Base-by-base conservation (phyloP, 2,797 vertebrate species). In the Micropoecilia bifurca region DNA sequence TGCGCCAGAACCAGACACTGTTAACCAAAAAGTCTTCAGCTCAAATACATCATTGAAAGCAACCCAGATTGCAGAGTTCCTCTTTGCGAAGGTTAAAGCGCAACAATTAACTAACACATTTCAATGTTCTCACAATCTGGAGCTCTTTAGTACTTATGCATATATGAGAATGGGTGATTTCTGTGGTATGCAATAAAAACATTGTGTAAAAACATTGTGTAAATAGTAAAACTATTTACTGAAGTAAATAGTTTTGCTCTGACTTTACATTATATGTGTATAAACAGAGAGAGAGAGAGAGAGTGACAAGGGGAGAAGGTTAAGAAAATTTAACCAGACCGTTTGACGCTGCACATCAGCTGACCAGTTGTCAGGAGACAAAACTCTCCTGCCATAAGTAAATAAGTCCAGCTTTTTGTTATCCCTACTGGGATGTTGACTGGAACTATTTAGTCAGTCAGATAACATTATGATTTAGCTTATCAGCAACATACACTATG, bases 1-100 rank as follows among this genome's bases (percentile, higher is more conserved):
- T 46, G 74, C 71, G 74, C 66, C 76, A 63, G 71, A 85, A 80
- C 76, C 68, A 84, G 45, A 85, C 83, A 83, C 73, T 90, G 46
- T 59, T 80, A 72, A 88, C 75, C 81, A 78, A 74, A 47, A 81
- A 43, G 6, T 33, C 50, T 84, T 76, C 53, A 20, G 74, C 63
- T 73, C 68, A 87, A 87, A 68, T 20, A 7, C 74, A 22, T 82
- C 1, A 9, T 76, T 20, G 71, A 30, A 66, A 63, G 18, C 1
- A 14, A n/a, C 87, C 88, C 77, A 61, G 76, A 74, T 43, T 57
- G 12, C 16, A 66, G 66, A 53, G 55, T 79, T 89, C 82, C 69
- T 77, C 76, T 80, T 82, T 75, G 75, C 36, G 33, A 48, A 81
- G 57, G 77, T 80, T 78, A 86, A 80, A 73, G 47, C 36, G 25